A percentile compares a stretch with the other conserved stretches of the same genome.
Conservation (phyloP, 1,140 invertebrate species). For the Helicoverpa armigera region DNA sequence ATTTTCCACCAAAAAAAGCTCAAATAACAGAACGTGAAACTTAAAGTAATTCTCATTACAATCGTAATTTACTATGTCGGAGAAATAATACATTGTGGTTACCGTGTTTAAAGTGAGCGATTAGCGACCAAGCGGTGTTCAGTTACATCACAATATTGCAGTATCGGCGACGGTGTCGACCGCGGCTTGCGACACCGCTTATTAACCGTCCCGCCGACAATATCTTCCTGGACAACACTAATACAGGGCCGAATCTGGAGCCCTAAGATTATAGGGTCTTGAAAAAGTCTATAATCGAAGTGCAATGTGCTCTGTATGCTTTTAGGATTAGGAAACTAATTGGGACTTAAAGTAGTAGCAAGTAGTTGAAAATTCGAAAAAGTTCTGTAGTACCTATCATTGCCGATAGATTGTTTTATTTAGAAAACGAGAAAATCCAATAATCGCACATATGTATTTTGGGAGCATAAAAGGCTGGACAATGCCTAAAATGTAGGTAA, state of each 20-base stretch:
- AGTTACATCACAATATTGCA: slow-evolving; percentile 61
- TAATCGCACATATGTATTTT: too few relatives aligned
- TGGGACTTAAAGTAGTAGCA: neutral
- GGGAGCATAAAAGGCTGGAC: too few relatives aligned
- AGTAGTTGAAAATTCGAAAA: neutral
- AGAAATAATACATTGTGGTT: slow-evolving; percentile 25
- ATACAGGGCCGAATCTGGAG: neutral
- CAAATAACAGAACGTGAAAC: too few relatives aligned
- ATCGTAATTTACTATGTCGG: neutral
- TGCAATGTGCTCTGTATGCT: too few relatives aligned
- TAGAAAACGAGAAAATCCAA: too few relatives aligned
- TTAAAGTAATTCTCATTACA: neutral
- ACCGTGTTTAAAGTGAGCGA: slow-evolving; percentile 42
- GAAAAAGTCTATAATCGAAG: too few relatives aligned
- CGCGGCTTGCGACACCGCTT: slow-evolving; percentile 59
- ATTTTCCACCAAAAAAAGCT: too few relatives aligned
- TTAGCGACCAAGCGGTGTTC: slow-evolving; percentile 52
- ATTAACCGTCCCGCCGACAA: slow-evolving; percentile 54
- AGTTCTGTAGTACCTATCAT: too few relatives aligned
- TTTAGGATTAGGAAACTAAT: neutral
- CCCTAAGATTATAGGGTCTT: too few relatives aligned
- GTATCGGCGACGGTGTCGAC: slow-evolving; percentile 13
- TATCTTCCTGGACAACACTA: slow-evolving; percentile 40
- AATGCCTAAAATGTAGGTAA: too few relatives aligned
- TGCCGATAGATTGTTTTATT: too few relatives aligned